Evolutionary conservation across 2,797 vertebrate species (phyloP).

Genomic region (Platalea minor): DNA sequence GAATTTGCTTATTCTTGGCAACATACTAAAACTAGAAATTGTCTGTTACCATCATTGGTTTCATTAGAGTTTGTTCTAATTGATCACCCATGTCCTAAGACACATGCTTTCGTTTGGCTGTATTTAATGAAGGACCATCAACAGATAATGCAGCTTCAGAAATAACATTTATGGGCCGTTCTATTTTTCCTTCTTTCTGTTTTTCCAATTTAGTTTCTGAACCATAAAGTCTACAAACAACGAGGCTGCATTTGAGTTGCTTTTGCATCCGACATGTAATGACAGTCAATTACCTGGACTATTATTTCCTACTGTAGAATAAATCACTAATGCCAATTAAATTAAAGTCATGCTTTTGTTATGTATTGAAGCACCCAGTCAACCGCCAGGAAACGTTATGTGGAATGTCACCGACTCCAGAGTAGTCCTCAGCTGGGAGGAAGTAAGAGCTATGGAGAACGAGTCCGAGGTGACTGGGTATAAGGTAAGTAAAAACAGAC

Average conservation of each 20-base stretch:
- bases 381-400: conserved; percentile 87
- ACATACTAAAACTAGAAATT: neutral
- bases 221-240: neutral
- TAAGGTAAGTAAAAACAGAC: conserved; percentile 77
- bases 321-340: neutral
- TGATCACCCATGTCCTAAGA: neutral
- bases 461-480: conserved; percentile 94
- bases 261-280: neutral
- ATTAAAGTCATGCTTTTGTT: conserved; percentile 20
- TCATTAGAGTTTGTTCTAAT: neutral
- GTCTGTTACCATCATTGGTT: neutral
- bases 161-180: neutral
- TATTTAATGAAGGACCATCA: neutral
- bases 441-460: conserved; percentile 87
- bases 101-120: neutral
- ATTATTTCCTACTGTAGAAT: conserved; percentile 1
- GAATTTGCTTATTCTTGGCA: neutral
- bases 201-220: conserved; percentile 16
- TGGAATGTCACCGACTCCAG: conserved; percentile 92
- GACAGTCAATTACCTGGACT: conserved; percentile 6
- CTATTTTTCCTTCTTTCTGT: neutral
- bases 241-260: neutral
- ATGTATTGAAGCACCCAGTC: conserved; percentile 85
- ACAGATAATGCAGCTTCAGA: neutral
- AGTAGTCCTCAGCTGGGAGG: conserved; percentile 90